Percentiles rank a stretch among this genome's conserved stretches.
phyloP scores from a whole-genome alignment of 2,113 vertebrate species.

The Morone saxatilis region DNA sequence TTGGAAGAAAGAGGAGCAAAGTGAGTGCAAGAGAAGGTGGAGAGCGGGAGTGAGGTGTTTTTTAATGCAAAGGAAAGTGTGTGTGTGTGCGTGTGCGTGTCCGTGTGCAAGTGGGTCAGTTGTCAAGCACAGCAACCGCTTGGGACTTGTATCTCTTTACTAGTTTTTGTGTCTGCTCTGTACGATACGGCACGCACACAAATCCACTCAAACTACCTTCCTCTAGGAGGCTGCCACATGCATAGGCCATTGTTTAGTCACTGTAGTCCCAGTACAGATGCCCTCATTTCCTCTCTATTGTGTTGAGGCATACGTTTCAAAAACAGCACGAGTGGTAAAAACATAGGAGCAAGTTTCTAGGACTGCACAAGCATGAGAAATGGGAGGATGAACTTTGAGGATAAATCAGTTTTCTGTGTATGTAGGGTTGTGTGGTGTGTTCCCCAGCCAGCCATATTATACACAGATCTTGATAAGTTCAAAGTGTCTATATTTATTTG shows the following conservation, averaged over 20 bases:
- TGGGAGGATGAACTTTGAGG: neutral
- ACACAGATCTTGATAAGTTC: conserved; percentile 50
- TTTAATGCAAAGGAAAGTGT: conserved; percentile 40
- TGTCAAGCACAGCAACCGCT: conserved; percentile 37
- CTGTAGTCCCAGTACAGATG: conserved; percentile 29
- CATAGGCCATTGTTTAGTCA: conserved; percentile 16
- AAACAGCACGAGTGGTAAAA: neutral
- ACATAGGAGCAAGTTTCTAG: conserved; percentile 9
- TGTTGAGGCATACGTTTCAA: neutral
- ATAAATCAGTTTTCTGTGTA: conserved; percentile 1
- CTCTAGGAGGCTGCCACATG: conserved; percentile 29
- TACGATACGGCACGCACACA: neutral
- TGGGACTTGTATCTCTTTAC: conserved; percentile 51
- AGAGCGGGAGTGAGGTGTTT: conserved; percentile 15
- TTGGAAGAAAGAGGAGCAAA: neutral
- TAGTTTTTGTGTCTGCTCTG: conserved; percentile 29
- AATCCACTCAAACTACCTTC: conserved; percentile 20
- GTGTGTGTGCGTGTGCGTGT: conserved; percentile 16
- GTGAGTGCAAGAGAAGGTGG: conserved; percentile 5
- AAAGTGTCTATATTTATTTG: conserved; percentile 45
- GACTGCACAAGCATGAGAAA: neutral
- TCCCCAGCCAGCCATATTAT: neutral
- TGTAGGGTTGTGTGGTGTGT: conserved; percentile 1
- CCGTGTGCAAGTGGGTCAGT: conserved; percentile 74
- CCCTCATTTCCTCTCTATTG: conserved; percentile 44